Percentiles rank a stretch among this genome's conserved stretches.
phyloP scores from a whole-genome alignment of 2,888 invertebrate genomes.

The Tuta absoluta region DNA sequence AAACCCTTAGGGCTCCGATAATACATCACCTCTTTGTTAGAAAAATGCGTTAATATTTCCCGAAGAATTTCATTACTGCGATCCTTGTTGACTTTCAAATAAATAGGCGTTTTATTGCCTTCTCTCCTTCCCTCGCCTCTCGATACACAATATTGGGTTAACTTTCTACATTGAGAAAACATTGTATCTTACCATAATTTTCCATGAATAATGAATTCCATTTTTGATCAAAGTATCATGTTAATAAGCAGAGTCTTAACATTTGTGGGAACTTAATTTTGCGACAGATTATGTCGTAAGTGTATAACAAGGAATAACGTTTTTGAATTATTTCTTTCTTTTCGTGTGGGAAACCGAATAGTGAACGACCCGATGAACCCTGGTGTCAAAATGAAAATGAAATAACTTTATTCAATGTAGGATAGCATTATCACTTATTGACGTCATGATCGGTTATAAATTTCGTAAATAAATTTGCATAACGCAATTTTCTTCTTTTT shows the following conservation, averaged over 20 bases:
- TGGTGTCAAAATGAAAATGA: too few species aligned
- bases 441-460: too few species aligned
- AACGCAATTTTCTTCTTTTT: too few species aligned
- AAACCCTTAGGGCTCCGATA: slow-evolving; percentile 41
- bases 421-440: too few species aligned
- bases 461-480: too few species aligned
- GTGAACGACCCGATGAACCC: too few species aligned
- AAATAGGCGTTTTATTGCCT: slow-evolving; percentile 75
- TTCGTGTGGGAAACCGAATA: too few species aligned
- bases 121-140: slow-evolving; percentile 55
- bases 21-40: slow-evolving; percentile 70
- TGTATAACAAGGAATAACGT: neutral
- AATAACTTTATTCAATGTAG: too few species aligned
- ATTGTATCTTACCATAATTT: slow-evolving; percentile 1
- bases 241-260: neutral
- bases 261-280: neutral
- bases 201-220: neutral
- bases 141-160: slow-evolving; percentile 62
- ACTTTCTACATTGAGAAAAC: slow-evolving; percentile 43
- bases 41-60: slow-evolving; percentile 76
- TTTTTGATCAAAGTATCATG: too few species aligned
- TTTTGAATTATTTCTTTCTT: too few species aligned
- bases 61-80: slow-evolving; percentile 77
- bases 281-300: neutral
- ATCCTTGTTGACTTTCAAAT: slow-evolving; percentile 73